Evolutionary conservation across 2,797 vertebrate species (phyloP).

Genomic region (Meda fulgida): DNA sequence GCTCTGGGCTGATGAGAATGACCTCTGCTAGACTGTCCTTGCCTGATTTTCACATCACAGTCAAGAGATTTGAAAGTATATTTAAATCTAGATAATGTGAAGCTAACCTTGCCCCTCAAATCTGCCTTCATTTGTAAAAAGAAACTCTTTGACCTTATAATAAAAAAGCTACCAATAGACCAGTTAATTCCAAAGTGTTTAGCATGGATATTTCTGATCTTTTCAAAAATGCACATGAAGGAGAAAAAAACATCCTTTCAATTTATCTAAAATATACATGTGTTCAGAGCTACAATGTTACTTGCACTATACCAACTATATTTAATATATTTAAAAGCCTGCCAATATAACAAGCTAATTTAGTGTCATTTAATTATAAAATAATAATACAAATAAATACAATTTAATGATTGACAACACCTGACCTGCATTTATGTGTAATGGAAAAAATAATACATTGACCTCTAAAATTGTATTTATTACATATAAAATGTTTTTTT

Average conservation of each 20-base stretch:
- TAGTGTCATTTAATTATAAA: not conserved
- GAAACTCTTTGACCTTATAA: not conserved
- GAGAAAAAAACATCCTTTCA: not conserved
- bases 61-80: slow-evolving; percentile 15
- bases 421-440: not conserved
- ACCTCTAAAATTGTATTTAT: not conserved
- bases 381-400: not conserved
- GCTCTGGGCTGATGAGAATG: slow-evolving; percentile 3
- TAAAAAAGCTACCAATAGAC: not conserved
- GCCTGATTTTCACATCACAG: slow-evolving; percentile 11
- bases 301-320: not conserved
- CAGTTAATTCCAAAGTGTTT: slow-evolving; percentile 16
- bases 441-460: not conserved
- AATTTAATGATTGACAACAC: not conserved
- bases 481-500: not conserved
- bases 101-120: slow-evolving; percentile 1
- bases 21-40: slow-evolving; percentile 12
- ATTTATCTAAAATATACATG: not conserved
- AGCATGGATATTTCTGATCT: not conserved
- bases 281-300: not conserved
- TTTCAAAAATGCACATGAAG: slow-evolving; percentile 20
- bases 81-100: slow-evolving; percentile 25
- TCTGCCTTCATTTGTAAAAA: not conserved
- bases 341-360: not conserved
- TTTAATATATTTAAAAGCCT: not conserved